Conservation (phyloP, 23 tunicate species). For the Halocynthia aurantium region DNA sequence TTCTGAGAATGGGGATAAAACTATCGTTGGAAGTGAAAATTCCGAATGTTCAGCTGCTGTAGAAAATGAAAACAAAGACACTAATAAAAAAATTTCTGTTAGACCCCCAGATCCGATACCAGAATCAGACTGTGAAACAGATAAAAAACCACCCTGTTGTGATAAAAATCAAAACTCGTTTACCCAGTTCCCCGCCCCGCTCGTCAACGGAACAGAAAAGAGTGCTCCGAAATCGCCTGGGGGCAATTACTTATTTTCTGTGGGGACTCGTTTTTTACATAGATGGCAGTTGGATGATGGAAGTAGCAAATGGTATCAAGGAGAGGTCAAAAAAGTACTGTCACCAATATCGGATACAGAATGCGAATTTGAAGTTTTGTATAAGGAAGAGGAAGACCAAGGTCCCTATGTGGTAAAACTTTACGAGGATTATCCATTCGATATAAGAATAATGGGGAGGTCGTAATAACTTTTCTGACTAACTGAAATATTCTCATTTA, state of each 20-base stretch:
- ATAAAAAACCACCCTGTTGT: neutral
- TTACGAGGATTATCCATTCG: slow-evolving; percentile 78
- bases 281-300: slow-evolving; percentile 78
- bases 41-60: slow-evolving; percentile 3
- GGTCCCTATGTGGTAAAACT: slow-evolving; percentile 47
- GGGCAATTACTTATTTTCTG: slow-evolving; percentile 7
- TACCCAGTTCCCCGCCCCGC: neutral
- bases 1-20: too few relatives aligned
- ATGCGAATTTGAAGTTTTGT: slow-evolving; percentile 59
- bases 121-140: neutral
- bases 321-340: slow-evolving; percentile 28
- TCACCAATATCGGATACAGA: slow-evolving; percentile 4
- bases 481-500: too few relatives aligned
- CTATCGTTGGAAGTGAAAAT: slow-evolving; percentile 3
- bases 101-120: neutral
- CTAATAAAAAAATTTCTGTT: neutral
- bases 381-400: slow-evolving; percentile 57
- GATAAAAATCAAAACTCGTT: neutral
- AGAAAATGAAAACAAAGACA: neutral
- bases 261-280: slow-evolving; percentile 62
- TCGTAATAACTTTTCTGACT: neutral
- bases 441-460: slow-evolving; percentile 55
- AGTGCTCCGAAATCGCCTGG: neutral
- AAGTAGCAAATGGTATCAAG: slow-evolving; percentile 69
- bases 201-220: neutral